These are phyloP conservation scores for Pterostichus niger DNA, from an alignment of 2,888 invertebrate species.

Conservation along the genomic window DNA sequence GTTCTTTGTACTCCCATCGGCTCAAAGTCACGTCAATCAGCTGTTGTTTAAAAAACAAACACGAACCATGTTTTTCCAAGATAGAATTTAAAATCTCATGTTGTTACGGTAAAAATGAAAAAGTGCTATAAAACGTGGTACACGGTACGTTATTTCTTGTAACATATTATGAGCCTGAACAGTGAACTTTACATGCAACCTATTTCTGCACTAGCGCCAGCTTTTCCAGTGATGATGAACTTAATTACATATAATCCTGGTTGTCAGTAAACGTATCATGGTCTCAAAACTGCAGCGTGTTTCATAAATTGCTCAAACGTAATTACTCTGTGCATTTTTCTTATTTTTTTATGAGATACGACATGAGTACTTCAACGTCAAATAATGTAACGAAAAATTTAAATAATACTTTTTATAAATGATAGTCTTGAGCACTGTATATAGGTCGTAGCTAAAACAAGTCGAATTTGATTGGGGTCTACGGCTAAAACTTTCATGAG, in stretches of 20 bases:
- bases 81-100: constrained; percentile 41
- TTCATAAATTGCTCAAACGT: constrained; percentile 7
- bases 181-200: constrained; percentile 11
- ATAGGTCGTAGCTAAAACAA: too few species aligned
- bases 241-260: constrained; percentile 20
- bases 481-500: too few species aligned
- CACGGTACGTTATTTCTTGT: background rate
- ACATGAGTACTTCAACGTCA: background rate
- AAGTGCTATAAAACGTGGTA: background rate
- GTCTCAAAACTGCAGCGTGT: constrained; percentile 10
- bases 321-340: constrained; percentile 12
- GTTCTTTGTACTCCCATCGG: constrained; percentile 33
- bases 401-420: too few species aligned
- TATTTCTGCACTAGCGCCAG: constrained; percentile 13
- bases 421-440: too few species aligned
- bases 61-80: constrained; percentile 10
- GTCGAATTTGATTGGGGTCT: too few species aligned
- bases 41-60: constrained; percentile 49
- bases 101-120: constrained; percentile 8
- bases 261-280: constrained; percentile 25
- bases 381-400: background rate
- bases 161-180: background rate
- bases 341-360: constrained; percentile 2
- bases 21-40: constrained; percentile 58
- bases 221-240: constrained; percentile 13